A percentile compares a stretch with the other conserved stretches of the same genome.
These are phyloP conservation scores for Hippocampus kuda DNA, from an alignment of 2,797 vertebrate species.

Conservation along the genomic window DNA sequence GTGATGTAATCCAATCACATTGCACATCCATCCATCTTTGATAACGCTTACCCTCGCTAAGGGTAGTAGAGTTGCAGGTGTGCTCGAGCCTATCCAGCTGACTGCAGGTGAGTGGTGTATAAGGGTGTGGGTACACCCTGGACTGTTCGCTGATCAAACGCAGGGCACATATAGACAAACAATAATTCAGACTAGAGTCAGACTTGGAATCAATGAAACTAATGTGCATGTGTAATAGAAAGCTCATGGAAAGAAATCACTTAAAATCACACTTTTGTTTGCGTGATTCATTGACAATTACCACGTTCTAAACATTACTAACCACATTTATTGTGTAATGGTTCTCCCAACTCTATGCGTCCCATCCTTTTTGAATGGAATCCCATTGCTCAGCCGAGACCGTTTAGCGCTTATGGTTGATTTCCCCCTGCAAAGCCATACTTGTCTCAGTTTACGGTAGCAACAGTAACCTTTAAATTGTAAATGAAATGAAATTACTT, in stretches of 20 bases:
- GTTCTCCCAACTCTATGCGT: conserved; percentile 15
- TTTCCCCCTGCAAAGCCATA: conserved; percentile 11
- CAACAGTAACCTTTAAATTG: conserved; percentile 3
- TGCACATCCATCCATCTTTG: conserved; percentile 2
- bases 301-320: conserved; percentile 26
- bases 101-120: too few species aligned
- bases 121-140: neutral
- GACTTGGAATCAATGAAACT: neutral
- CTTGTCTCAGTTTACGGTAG: conserved; percentile 9
- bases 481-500: neutral
- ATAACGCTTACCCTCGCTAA: too few species aligned
- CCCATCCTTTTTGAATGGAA: conserved; percentile 22
- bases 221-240: neutral
- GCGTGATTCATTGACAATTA: conserved; percentile 26
- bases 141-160: neutral
- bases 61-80: too few species aligned
- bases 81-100: too few species aligned
- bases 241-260: conserved; percentile 2
- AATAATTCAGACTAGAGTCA: neutral
- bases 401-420: conserved; percentile 28
- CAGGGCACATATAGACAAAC: neutral
- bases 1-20: neutral
- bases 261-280: conserved; percentile 14
- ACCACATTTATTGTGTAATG: conserved; percentile 32
- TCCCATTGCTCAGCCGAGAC: conserved; percentile 27